A percentile compares a stretch with the other conserved stretches of the same genome.
These are phyloP conservation scores for Abscondita cerata DNA, from an alignment of 2,888 invertebrate genomes.

Conservation along the genomic window DNA sequence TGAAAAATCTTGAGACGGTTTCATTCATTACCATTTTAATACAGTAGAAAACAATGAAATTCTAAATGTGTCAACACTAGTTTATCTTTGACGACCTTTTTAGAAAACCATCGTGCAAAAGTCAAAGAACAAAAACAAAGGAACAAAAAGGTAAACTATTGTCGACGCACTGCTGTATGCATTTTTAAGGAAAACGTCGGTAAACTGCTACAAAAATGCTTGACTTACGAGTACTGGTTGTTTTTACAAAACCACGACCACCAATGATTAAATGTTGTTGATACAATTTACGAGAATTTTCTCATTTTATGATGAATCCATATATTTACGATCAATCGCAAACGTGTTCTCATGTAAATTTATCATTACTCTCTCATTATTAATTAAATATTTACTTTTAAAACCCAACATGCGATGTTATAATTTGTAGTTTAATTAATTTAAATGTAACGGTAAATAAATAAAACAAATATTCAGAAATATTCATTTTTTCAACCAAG, in stretches of 20 bases:
- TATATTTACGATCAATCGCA: no score
- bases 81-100: constrained; percentile 11
- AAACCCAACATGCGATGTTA: constrained; percentile 1
- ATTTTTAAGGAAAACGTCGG: constrained; percentile 47
- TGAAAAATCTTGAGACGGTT: constrained; percentile 6
- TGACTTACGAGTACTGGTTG: constrained; percentile 47
- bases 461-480: constrained; percentile 7
- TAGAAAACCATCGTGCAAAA: constrained; percentile 20
- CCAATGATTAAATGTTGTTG: constrained; percentile 47
- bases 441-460: background rate
- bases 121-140: constrained; percentile 28
- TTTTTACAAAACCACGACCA: constrained; percentile 48
- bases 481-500: constrained; percentile 3
- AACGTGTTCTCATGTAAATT: background rate
- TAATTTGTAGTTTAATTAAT: constrained; percentile 8
- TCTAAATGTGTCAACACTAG: background rate
- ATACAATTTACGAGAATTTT: constrained; percentile 3
- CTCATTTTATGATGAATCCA: constrained; percentile 5
- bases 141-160: constrained; percentile 48
- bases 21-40: no score
- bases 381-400: constrained; percentile 1
- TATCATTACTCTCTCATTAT: background rate
- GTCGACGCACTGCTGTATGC: constrained; percentile 46
- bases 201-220: constrained; percentile 46
- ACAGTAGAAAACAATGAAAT: no score